Base-by-base conservation (phyloP, 2,797 vertebrate species). In the Cossypha polioptera region DNA sequence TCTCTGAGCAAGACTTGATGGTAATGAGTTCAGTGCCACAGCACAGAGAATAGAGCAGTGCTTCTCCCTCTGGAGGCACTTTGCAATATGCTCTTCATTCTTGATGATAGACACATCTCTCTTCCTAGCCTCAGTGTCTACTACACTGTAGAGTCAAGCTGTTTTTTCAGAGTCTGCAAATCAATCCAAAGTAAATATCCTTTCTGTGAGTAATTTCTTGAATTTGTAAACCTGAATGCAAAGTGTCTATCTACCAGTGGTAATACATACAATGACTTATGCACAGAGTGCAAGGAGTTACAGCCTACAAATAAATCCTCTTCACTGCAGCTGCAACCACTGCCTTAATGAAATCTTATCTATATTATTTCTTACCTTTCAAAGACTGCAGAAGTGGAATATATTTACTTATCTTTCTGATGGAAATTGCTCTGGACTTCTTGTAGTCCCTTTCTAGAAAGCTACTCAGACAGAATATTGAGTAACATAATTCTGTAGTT, bases 381-480 rank as follows among this genome's bases (percentile, higher is more conserved):
- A 0, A 71, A 58, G 31, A 74, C 16, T 33, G 22, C 4, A 38
- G 51, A 16, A 33, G 8, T 53, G 13, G 18, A 17, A 65, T 87
- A 18, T 63, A 69, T 66, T 86, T 88, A 43, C 59, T 88, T 75
- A 58, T 48, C 42, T 91, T 82, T 69, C 13, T n/a, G 36, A 77
- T 24, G 15, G 48, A 87, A 69, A 73, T 59, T 82, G 4, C 36
- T 71, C 43, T 74, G 50, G 38, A 57, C 33, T 50, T 57, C 10
- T 10, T 2, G 2, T 31, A 71, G 33, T 33, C 19, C 6, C 10
- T 58, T 94, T 76, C 40, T 75, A 54, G 33, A 71, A 21, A 87
- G 57, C 36, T 72, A 47, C 21, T 68, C 9, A 4, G 40, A 51
- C 31, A 71, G 40, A 83, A 57, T 67, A 76, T 76, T 35, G 45